phyloP scores from a whole-genome alignment of 2,888 invertebrate genomes.

The Isoperla grammatica region DNA sequence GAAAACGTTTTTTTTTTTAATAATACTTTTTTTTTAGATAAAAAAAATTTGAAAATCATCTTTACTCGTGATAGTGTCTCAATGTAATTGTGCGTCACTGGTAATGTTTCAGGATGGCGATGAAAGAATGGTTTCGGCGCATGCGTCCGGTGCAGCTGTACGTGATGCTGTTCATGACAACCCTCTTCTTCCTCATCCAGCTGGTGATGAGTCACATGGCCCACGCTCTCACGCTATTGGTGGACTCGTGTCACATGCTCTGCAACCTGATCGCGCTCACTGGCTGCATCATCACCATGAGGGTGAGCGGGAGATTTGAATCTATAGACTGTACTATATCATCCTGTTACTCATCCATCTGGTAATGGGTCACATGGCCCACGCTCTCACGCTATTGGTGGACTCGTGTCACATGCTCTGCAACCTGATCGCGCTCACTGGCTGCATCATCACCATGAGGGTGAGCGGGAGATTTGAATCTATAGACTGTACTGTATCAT shows the following conservation, averaged over 20 bases:
- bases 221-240: slow-evolving; percentile 84
- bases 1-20: too few relatives aligned
- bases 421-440: slow-evolving; percentile 79
- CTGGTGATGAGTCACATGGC: slow-evolving; percentile 74
- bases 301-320: slow-evolving; percentile 58
- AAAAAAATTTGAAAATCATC: too few relatives aligned
- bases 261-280: slow-evolving; percentile 85
- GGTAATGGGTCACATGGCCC: slow-evolving; percentile 78
- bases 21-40: too few relatives aligned
- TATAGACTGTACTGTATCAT: too few relatives aligned
- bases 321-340: too few relatives aligned
- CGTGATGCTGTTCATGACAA: slow-evolving; percentile 64
- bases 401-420: slow-evolving; percentile 94
- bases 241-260: slow-evolving; percentile 91
- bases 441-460: slow-evolving; percentile 74
- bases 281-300: slow-evolving; percentile 71
- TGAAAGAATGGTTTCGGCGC: slow-evolving; percentile 70
- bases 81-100: too few relatives aligned
- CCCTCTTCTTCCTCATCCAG: slow-evolving; percentile 73
- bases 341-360: slow-evolving; percentile 71
- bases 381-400: slow-evolving; percentile 84
- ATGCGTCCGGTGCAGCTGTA: slow-evolving; percentile 70
- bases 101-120: slow-evolving; percentile 53
- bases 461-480: slow-evolving; percentile 53
- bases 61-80: too few relatives aligned